Base-by-base conservation (phyloP, 2,797 vertebrate species). In the Mus caroli region DNA sequence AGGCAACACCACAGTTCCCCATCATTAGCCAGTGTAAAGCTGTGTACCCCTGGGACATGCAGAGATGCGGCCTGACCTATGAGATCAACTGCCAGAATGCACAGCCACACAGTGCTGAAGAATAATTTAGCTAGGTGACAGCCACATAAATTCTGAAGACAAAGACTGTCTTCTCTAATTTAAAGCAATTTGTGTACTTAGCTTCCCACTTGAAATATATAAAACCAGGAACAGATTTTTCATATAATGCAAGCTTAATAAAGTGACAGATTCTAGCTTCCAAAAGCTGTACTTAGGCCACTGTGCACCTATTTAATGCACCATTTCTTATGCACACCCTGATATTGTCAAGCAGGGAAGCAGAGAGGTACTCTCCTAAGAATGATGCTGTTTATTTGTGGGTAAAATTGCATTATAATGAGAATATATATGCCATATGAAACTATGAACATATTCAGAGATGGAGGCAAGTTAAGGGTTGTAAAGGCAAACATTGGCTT, bases 141-240 rank as follows among this genome's bases (percentile, higher is more conserved):
- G 50, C 20, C 93, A 94, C 20, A 73, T 52, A 92, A 82, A 97
- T 90, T 94, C 92, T 89, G 94, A 24, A 95, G 87, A 85, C 50
- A 91, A 92, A 76, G 91, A 77, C 58, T 14, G 58, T 4, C 95
- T 91, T 13, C 40, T 71, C 94, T 88, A 75, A 95, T 88, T 94
- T 92, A 67, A 96, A 95, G 88, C 87, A 88, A 94, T 80, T 84
- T 92, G 26, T 90, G 76, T 80, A 52, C 77, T 7, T 56, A 37
- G 50, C 88, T 97, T 90, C 22, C 76, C 20, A 96, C 64, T 93
- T 31, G 79, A 46, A 64, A 92, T 54, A 34, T 3, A 75, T 96
- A 93, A 92, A 96, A 92, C 82, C 92, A 75, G 3, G 82, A 14
- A 91, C 26, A 96, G 56, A 67, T 90, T 83, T 83, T 91, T 75